phyloP scores from a whole-genome alignment of 2,113 vertebrate species.

The Antechinus flavipes region DNA sequence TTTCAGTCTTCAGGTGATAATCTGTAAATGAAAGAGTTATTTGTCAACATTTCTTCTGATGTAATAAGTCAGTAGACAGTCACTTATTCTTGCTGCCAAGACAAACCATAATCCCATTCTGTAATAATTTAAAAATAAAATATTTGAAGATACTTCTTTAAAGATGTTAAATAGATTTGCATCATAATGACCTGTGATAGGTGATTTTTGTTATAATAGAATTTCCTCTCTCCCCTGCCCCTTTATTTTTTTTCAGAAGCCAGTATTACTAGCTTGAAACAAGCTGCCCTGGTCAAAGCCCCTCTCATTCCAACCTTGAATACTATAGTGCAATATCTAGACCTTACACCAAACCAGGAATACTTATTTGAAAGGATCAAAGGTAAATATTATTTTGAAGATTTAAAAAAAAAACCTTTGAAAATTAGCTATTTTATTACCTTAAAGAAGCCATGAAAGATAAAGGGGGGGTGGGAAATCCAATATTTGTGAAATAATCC shows the following conservation, averaged over 20 bases:
- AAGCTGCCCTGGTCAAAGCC: conserved; percentile 95
- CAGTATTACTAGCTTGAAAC: conserved; percentile 96
- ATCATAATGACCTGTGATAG: not conserved
- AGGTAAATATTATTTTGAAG: conserved; percentile 81
- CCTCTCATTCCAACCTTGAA: conserved; percentile 93
- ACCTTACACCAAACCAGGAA: conserved; percentile 95
- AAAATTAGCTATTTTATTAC: not conserved
- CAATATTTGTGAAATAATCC: accelerated
- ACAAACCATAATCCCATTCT: not conserved
- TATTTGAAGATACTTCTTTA: not conserved
- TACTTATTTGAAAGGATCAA: conserved; percentile 95
- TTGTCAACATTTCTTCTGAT: not conserved
- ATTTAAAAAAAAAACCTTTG: not conserved
- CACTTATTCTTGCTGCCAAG: not conserved
- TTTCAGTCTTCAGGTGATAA: not conserved
- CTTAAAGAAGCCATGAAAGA: not conserved
- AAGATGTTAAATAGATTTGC: not conserved
- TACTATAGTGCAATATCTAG: conserved; percentile 94
- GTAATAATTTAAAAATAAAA: not conserved
- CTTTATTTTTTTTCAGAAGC: conserved; percentile 87
- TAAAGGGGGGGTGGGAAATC: too few relatives aligned
- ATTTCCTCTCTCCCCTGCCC: not conserved
- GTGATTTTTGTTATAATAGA: conserved; percentile 3
- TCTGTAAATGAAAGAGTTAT: not conserved
- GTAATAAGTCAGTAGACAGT: not conserved